phyloP scores from a whole-genome alignment of 2,113 vertebrate species.

The Phalacrocorax aristotelis region DNA sequence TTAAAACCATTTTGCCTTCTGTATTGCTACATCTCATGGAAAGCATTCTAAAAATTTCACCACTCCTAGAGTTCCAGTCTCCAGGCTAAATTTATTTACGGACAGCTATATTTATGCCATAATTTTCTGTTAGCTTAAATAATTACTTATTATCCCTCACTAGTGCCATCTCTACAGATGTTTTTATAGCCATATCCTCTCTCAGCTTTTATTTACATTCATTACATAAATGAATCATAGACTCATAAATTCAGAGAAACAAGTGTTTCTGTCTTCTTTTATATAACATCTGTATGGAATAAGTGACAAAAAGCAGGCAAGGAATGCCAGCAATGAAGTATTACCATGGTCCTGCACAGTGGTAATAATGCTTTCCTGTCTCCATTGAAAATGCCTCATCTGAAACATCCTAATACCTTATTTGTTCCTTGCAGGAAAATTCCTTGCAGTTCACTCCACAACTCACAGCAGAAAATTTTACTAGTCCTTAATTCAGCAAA shows the following conservation, averaged over 20 bases:
- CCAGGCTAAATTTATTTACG: not conserved
- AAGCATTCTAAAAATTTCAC: not conserved
- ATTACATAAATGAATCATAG: not conserved
- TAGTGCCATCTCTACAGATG: not conserved
- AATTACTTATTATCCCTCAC: not conserved
- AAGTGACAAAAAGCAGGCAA: not conserved
- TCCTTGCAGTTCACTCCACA: too few relatives aligned
- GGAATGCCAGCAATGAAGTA: not conserved
- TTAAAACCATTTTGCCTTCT: not conserved
- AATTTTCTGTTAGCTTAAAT: not conserved
- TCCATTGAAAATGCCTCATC: not conserved
- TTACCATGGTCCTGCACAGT: not conserved
- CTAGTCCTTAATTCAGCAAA: too few relatives aligned
- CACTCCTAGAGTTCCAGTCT: not conserved
- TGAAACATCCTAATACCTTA: not conserved
- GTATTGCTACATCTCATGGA: not conserved
- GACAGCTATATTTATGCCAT: not conserved
- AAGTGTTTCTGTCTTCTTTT: not conserved
- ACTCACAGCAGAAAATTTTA: too few relatives aligned
- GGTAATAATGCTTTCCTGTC: not conserved
- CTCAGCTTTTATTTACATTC: not conserved
- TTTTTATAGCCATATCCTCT: not conserved
- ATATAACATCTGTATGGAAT: not conserved
- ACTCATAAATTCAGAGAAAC: not conserved
- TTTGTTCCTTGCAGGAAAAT: not conserved